These are phyloP conservation scores for Pyrrhia umbra DNA, from an alignment of 2,888 invertebrate species.

Conservation along the genomic window DNA sequence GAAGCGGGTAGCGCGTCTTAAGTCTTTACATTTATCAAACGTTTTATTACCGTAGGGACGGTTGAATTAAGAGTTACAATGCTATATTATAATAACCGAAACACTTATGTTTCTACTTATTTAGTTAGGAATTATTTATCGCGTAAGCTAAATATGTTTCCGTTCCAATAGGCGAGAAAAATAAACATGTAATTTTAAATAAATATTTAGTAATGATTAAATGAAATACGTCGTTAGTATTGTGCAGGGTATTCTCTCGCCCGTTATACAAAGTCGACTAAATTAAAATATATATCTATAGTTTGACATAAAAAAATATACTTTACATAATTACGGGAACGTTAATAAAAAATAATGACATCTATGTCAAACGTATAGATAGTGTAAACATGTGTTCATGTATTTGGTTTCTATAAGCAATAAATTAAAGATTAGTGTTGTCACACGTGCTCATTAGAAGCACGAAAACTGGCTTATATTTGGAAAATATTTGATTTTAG, in stretches of 20 bases:
- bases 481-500: background rate
- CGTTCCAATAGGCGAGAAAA: conserved; percentile 47
- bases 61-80: conserved; percentile 49
- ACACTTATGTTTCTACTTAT: conserved; percentile 49
- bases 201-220: conserved; percentile 40
- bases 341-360: conserved; percentile 27
- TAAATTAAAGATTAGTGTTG: conserved; percentile 64
- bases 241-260: conserved; percentile 53
- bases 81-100: conserved; percentile 44
- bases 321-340: conserved; percentile 44
- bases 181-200: conserved; percentile 40
- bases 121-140: conserved; percentile 40
- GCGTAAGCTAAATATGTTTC: conserved; percentile 57
- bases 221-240: conserved; percentile 50
- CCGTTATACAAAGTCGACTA: conserved; percentile 45
- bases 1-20: conserved; percentile 42
- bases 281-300: conserved; percentile 48
- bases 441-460: background rate
- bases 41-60: conserved; percentile 54
- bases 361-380: conserved; percentile 63
- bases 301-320: conserved; percentile 55
- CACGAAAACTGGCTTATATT: background rate
- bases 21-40: conserved; percentile 49
- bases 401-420: conserved; percentile 73
- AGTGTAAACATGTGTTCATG: conserved; percentile 63